Evolutionary conservation across 2,888 invertebrate genomes (phyloP).

Genomic region (Glomeris marginata): DNA sequence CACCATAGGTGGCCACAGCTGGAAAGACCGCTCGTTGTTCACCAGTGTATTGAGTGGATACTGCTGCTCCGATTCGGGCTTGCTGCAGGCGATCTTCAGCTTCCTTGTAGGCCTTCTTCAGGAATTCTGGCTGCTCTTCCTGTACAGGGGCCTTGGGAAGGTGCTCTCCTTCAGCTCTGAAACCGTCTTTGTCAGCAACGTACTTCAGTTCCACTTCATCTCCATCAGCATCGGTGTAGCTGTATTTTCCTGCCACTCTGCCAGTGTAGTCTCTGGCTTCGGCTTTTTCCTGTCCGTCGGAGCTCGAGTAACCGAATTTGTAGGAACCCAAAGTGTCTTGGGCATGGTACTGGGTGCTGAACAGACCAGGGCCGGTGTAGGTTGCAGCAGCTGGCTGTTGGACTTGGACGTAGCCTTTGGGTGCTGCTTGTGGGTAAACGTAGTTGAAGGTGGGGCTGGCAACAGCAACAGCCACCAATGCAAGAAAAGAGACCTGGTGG

Average conservation of each 20-base stretch:
- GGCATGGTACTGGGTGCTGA: constrained; percentile 52
- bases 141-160: constrained; percentile 11
- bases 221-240: constrained; percentile 45
- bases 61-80: too few relatives aligned
- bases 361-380: constrained; percentile 38
- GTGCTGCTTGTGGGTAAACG: too few relatives aligned
- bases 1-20: too few relatives aligned
- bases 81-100: too few relatives aligned
- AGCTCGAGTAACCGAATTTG: constrained; percentile 54
- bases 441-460: too few relatives aligned
- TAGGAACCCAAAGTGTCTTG: constrained; percentile 49
- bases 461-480: too few relatives aligned
- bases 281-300: constrained; percentile 50
- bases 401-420: background rate
- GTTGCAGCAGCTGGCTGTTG: constrained; percentile 1
- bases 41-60: too few relatives aligned
- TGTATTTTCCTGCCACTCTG: constrained; percentile 53
- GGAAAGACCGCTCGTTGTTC: too few relatives aligned
- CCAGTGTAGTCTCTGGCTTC: constrained; percentile 52
- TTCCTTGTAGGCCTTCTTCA: too few relatives aligned
- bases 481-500: too few relatives aligned
- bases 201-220: constrained; percentile 42
- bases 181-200: constrained; percentile 40
- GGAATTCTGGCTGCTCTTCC: constrained; percentile 2
- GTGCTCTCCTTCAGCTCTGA: constrained; percentile 13